Evolutionary conservation across 2,113 vertebrate genomes (phyloP).

Genomic region (Zosterops hypoxanthus): DNA sequence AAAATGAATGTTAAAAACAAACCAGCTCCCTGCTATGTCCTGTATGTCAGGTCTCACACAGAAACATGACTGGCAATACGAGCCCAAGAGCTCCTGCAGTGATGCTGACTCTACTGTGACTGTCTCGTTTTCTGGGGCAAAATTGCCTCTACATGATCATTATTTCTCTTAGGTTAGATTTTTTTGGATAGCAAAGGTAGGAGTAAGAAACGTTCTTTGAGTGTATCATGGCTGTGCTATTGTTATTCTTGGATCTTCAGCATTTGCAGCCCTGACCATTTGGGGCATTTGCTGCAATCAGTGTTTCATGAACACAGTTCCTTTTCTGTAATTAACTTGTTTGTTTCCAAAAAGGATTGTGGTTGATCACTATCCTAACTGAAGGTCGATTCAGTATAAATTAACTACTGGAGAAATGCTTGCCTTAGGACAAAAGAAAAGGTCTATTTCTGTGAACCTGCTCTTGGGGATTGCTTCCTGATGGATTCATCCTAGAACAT

Average conservation of each 20-base stretch:
- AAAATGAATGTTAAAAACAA: neutral
- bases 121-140: neutral
- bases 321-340: neutral
- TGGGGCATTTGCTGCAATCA: neutral
- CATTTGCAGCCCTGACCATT: neutral
- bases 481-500: neutral
- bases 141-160: neutral
- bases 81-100: neutral
- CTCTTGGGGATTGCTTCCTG: neutral
- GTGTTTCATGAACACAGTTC: neutral
- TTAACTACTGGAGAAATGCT: neutral
- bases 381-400: neutral
- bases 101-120: neutral
- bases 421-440: neutral
- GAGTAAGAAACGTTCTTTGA: neutral
- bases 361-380: neutral
- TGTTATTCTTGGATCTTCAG: neutral
- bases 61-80: neutral
- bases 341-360: neutral
- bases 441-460: neutral
- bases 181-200: neutral
- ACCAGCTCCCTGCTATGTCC: neutral
- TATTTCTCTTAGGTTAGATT: neutral
- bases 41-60: neutral
- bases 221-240: fast-evolving